Evolutionary conservation across 2,888 invertebrate species (phyloP), one percentile per base, ranked within the genome.

Genomic region (Zygothrica quintamaculata): DNA sequence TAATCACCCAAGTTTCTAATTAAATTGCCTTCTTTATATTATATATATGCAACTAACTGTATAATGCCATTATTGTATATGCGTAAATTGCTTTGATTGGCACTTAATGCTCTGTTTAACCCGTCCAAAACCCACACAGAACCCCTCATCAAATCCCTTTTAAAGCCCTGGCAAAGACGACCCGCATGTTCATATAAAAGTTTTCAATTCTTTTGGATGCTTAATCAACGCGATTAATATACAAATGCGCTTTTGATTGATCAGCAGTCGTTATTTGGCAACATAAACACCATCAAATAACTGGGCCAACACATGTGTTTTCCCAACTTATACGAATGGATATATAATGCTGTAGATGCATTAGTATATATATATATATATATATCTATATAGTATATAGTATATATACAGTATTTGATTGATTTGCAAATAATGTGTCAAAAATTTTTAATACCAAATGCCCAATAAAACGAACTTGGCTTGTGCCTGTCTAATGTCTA

Each of bases 171-270:
- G n/a, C n/a, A n/a, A n/a, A n/a, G n/a, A 13, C 16, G 11, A 37
- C 33, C 31, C 29, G 50, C 46, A 12, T 40, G 37, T 11, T 36
- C 9, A 29, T 0, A 6, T n/a, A 44, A 52, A 74, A 62, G 57
- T 73, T 68, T 62, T 15, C 25, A 56, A 48, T 68, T 68, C 55
- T 25, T 52, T 55, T 29, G 13, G n/a, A 9, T 37, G 53, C 65
- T 58, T 74, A 77, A 77, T 79, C 82, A 75, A 43, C 43, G 37
- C 59, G 69, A 72, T 81, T 78, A 84, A 72, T 72, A 74, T 44
- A 64, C 51, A 84, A 84, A 80, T 65, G 61, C 52, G 56, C 58
- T 62, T 62, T 78, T 79, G 78, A 79, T 84, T 75, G 79, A 84
- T 78, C 76, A 55, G 44, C 57, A 36, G 42, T 13, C 51, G n/a